These are phyloP conservation scores for Bombus confusus DNA, from an alignment of 1,140 invertebrate species.

Conservation along the genomic window DNA sequence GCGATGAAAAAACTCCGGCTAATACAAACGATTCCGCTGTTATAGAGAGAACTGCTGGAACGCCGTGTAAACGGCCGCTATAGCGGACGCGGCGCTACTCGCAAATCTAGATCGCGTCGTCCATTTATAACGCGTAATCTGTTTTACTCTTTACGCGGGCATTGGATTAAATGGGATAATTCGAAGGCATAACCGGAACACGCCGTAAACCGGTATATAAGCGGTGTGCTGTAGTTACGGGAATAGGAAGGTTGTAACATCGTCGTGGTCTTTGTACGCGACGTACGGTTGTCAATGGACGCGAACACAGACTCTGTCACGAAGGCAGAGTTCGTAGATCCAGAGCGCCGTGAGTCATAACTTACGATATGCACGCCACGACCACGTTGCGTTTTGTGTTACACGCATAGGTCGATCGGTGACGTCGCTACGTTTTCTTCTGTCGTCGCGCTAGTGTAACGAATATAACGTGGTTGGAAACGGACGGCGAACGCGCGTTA, in stretches of 20 bases:
- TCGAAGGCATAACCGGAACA: neutral
- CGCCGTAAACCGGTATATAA: neutral
- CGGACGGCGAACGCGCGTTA: neutral
- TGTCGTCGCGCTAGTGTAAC: neutral
- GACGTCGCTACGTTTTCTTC: slow-evolving; percentile 35
- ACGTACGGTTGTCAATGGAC: slow-evolving; percentile 44
- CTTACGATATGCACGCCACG: slow-evolving; percentile 68
- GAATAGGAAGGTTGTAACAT: neutral
- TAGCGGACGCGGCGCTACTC: neutral
- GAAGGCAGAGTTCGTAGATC: slow-evolving; percentile 39
- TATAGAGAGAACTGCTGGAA: too few relatives aligned
- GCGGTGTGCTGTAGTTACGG: neutral
- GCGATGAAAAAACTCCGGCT: neutral
- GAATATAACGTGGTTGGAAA: neutral
- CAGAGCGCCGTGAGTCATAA: slow-evolving; percentile 63
- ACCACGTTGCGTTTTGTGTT: slow-evolving; percentile 45
- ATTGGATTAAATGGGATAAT: neutral
- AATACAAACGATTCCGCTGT: too few relatives aligned
- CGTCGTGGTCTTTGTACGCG: neutral
- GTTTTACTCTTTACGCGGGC: neutral
- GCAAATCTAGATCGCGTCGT: neutral
- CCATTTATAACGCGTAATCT: neutral
- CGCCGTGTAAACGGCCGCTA: neutral
- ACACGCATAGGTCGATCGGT: slow-evolving; percentile 34
- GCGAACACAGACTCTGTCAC: neutral